Conservation (phyloP, 2,888 invertebrate genomes). For the Luperina testacea region DNA sequence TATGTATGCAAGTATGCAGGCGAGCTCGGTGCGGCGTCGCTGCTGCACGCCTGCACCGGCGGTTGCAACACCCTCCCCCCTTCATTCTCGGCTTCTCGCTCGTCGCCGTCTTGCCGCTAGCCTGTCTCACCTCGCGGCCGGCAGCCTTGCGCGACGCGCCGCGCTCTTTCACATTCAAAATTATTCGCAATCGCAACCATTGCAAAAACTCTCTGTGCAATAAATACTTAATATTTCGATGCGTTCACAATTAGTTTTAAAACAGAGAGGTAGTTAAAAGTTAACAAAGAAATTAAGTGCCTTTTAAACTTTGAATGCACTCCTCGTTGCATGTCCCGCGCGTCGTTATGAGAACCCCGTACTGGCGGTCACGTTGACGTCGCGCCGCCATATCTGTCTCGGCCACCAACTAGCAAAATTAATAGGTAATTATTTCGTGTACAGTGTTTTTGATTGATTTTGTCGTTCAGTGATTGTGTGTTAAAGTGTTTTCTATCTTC, state of each 20-base stretch:
- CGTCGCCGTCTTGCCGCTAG: conserved; percentile 90
- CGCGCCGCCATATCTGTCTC: conserved; percentile 93
- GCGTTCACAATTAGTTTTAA: conserved; percentile 83
- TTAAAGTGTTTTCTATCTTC: conserved; percentile 81
- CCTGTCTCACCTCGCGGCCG: conserved; percentile 91
- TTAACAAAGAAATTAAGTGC: conserved; percentile 82
- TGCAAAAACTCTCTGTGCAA: conserved; percentile 90
- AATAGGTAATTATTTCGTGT: conserved; percentile 90
- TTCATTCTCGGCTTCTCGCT: conserved; percentile 89
- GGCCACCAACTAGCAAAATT: conserved; percentile 91
- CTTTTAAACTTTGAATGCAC: conserved; percentile 90
- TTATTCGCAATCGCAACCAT: conserved; percentile 90
- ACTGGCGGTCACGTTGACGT: conserved; percentile 92
- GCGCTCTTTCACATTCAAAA: conserved; percentile 90
- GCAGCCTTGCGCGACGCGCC: conserved; percentile 90
- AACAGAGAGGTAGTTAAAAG: conserved; percentile 84
- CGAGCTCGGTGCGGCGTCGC: conserved; percentile 89
- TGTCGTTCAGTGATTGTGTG: conserved; percentile 83
- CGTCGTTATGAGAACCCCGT: conserved; percentile 94
- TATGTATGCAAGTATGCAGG: conserved; percentile 90
- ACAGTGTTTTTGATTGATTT: conserved; percentile 83
- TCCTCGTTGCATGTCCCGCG: conserved; percentile 93
- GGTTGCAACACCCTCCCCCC: conserved; percentile 90
- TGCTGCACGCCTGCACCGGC: conserved; percentile 90
- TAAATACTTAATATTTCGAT: conserved; percentile 84